Evolutionary conservation across 2,113 vertebrate species (phyloP), one percentile per base, ranked within the genome.

Genomic region (Thryonomys swinderianus): DNA sequence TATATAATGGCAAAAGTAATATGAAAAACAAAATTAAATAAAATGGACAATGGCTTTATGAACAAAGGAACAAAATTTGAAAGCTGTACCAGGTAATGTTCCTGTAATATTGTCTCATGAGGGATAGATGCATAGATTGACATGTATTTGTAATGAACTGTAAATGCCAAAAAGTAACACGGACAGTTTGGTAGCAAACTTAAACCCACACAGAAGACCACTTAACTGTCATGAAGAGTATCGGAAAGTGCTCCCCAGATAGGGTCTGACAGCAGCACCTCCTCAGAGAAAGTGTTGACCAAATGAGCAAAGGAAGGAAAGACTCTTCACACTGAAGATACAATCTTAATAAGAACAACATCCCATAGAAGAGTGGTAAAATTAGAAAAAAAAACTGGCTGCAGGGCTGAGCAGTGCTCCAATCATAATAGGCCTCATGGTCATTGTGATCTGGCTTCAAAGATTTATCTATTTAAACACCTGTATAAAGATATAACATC

Each of bases 21-120:
- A 64, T 14, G 12, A 76, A 66, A 90, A 61, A n/a, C 25, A 73
- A 95, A 90, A 91, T 40, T 14, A 45, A 51, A 53, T 40, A 73
- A 83, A 71, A 55, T 0, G 16, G 5, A 30, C 10, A 3, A 27
- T 25, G 21, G 30, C 12, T 45, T 74, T 45, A 76, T 34, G 10
- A 55, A 79, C 6, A 34, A 17, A 55, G 14, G 93, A 71, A 59
- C 9, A 82, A 78, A 21, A 86, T 34, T 62, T 53, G 20, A 57
- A 51, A 42, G 16, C 55, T 74, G 10, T 30, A 23, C 42, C 2
- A 71, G 53, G 2, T 74, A 78, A 34, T 64, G 7, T 32, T 12
- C 14, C 32, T 20, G 55, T 37, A n/a, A 3, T 6, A 27, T 48
- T 82, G 5, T 53, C 14, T 48, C 23, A 64, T 32, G 23, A 80